Conservation (phyloP, 1,140 invertebrate species). For the Drosophila ercepeae region DNA sequence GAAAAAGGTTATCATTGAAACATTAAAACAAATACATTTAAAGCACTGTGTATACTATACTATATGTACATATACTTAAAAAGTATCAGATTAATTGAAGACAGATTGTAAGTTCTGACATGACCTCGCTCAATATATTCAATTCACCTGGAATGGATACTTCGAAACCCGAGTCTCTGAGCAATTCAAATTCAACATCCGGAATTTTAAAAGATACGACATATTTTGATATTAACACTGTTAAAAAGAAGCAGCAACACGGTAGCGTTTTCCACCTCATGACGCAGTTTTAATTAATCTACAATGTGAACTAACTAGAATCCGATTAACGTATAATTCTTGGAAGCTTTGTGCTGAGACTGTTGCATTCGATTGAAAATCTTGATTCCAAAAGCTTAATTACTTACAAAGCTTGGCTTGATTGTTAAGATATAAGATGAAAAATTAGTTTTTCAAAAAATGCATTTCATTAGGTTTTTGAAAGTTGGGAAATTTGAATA, state of each 20-base stretch:
- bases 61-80: no score
- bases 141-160: conserved; percentile 69
- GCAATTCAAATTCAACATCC: conserved; percentile 49
- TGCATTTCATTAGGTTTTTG: no score
- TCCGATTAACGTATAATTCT: conserved; percentile 14
- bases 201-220: conserved; percentile 48
- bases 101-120: not conserved
- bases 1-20: not conserved
- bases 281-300: conserved; percentile 50
- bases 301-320: conserved; percentile 31
- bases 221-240: not conserved
- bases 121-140: not conserved
- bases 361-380: conserved; percentile 28
- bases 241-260: not conserved
- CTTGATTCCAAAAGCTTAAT: conserved; percentile 31
- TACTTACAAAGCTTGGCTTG: conserved; percentile 19
- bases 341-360: conserved; percentile 15
- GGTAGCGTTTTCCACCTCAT: conserved; percentile 31
- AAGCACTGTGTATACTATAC: no score
- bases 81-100: not conserved
- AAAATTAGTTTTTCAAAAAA: no score
- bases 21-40: no score
- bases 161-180: conserved; percentile 50
- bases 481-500: no score
- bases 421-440: no score